A percentile compares a stretch with the other conserved stretches of the same genome.
phyloP scores from a whole-genome alignment of 2,888 invertebrate species.

The Pseudoips prasinana region DNA sequence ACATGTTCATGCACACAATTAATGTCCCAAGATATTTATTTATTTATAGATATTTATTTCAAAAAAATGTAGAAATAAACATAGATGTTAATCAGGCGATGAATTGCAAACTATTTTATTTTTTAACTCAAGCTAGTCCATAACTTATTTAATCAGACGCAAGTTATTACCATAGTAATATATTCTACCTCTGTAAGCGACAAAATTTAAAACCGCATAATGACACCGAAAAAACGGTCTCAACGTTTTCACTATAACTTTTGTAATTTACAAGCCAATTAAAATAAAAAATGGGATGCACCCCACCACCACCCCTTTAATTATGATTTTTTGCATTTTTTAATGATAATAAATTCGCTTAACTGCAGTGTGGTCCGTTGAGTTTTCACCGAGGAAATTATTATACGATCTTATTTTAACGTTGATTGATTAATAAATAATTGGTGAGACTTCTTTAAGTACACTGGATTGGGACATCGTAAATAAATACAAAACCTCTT shows the following conservation, averaged over 20 bases:
- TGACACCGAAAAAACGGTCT: slow-evolving; percentile 50
- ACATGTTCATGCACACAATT: too few relatives aligned
- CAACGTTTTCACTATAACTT: slow-evolving; percentile 71
- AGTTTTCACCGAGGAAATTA: slow-evolving; percentile 33
- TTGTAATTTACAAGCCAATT: slow-evolving; percentile 79
- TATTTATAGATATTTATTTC: too few relatives aligned
- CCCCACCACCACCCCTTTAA: slow-evolving; percentile 72
- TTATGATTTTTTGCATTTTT: slow-evolving; percentile 79
- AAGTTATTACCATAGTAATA: slow-evolving; percentile 35
- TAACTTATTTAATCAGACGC: slow-evolving; percentile 24
- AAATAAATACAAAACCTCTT: too few relatives aligned
- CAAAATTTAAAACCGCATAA: slow-evolving; percentile 45
- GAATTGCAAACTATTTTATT: too few relatives aligned
- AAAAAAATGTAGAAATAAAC: too few relatives aligned
- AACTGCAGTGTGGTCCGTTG: slow-evolving; percentile 48
- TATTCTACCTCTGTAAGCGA: slow-evolving; percentile 31
- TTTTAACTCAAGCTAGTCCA: too few relatives aligned
- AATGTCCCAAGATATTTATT: too few relatives aligned
- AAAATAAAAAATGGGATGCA: slow-evolving; percentile 78
- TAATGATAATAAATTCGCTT: slow-evolving; percentile 76
- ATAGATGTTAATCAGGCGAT: too few relatives aligned
- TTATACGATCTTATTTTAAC: slow-evolving; percentile 29
- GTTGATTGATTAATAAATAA: slow-evolving; percentile 2
- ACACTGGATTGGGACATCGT: too few relatives aligned
- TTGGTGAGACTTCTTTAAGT: too few relatives aligned